These are phyloP conservation scores for Cantharis flavilabris DNA, from an alignment of 2,888 invertebrate genomes.

Conservation along the genomic window DNA sequence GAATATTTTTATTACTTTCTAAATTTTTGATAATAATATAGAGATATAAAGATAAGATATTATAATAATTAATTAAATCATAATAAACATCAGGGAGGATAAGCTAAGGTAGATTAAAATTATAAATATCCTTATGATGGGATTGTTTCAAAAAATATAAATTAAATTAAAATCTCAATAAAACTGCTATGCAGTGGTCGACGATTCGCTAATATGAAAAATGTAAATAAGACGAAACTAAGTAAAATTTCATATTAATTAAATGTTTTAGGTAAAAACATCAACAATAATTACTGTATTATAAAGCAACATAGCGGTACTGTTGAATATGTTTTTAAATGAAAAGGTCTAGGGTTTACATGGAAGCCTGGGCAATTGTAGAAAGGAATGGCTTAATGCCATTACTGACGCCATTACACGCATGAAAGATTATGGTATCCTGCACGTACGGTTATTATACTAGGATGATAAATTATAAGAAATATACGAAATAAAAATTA, in stretches of 20 bases:
- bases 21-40: too few species aligned
- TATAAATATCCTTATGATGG: too few species aligned
- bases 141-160: too few species aligned
- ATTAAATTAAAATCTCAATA: too few species aligned
- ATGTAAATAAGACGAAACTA: background rate
- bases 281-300: background rate
- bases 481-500: slow-evolving; percentile 16
- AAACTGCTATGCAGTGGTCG: too few species aligned
- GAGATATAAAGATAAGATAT: too few species aligned
- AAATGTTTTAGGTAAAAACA: background rate
- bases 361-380: slow-evolving; percentile 23
- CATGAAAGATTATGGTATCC: slow-evolving; percentile 18
- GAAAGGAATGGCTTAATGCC: slow-evolving; percentile 28
- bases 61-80: too few species aligned
- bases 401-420: slow-evolving; percentile 28
- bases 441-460: slow-evolving; percentile 20
- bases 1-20: too few species aligned
- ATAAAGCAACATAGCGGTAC: slow-evolving; percentile 14
- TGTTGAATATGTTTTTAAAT: slow-evolving; percentile 24
- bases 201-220: too few species aligned
- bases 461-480: slow-evolving; percentile 9
- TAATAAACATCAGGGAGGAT: too few species aligned
- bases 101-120: too few species aligned
- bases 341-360: slow-evolving; percentile 25
- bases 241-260: background rate